phyloP scores from a whole-genome alignment of 2,888 invertebrate genomes.

The Tridacna gigas region DNA sequence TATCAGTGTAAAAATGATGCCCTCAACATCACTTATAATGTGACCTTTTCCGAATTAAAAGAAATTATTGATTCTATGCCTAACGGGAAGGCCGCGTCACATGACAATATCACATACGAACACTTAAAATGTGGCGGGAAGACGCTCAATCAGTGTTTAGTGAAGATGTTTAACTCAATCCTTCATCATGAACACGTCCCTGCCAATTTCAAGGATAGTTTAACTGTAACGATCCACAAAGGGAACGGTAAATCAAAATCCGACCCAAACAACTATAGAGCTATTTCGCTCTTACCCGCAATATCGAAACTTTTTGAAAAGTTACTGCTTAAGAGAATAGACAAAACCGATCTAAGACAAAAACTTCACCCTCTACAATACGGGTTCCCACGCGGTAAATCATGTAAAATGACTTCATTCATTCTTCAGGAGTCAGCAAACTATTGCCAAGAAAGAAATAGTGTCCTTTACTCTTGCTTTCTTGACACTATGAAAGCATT shows the following conservation, averaged over 20 bases:
- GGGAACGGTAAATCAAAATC: slow-evolving; percentile 3
- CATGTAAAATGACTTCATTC: slow-evolving; percentile 7
- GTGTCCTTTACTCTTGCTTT: slow-evolving; percentile 2
- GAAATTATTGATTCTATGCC: slow-evolving; percentile 3
- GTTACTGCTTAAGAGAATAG: not conserved
- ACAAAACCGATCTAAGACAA: not conserved
- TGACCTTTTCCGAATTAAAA: not conserved
- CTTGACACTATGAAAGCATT: slow-evolving; percentile 17
- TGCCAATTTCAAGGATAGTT: slow-evolving; percentile 1
- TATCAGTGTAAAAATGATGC: not conserved
- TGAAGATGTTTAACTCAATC: slow-evolving; percentile 10
- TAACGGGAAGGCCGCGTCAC: not conserved
- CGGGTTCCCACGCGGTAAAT: slow-evolving; percentile 18
- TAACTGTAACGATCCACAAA: slow-evolving; percentile 15
- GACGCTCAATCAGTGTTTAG: not conserved
- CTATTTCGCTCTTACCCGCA: slow-evolving; percentile 11
- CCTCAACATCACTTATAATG: not conserved
- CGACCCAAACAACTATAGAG: slow-evolving; percentile 20
- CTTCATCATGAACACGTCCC: not conserved
- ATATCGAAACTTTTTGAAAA: slow-evolving; percentile 17
- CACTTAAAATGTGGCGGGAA: slow-evolving; percentile 14
- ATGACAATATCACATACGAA: slow-evolving; percentile 11
- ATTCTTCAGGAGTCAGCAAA: slow-evolving; percentile 12
- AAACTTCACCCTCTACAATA: slow-evolving; percentile 14
- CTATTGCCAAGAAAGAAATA: slow-evolving; percentile 7